These are phyloP conservation scores for Argyresthia albistria DNA, from an alignment of 2,888 invertebrate genomes.

Conservation along the genomic window DNA sequence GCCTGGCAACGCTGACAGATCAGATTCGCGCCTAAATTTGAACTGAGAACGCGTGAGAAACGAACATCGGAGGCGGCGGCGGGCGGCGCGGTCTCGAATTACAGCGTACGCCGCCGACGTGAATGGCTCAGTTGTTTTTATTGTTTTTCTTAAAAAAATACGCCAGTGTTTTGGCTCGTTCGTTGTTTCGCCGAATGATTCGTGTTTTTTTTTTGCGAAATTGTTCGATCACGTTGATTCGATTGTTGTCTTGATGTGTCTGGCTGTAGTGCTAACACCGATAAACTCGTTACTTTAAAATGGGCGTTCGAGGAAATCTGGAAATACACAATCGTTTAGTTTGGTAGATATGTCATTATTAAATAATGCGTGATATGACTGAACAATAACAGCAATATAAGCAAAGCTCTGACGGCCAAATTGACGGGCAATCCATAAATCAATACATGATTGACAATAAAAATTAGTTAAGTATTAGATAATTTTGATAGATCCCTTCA, in stretches of 20 bases:
- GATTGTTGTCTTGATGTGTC: background rate
- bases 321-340: too few species aligned
- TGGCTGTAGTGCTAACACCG: background rate
- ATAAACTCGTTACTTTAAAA: too few species aligned
- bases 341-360: too few species aligned
- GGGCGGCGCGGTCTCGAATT: constrained; percentile 34
- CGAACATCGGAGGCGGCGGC: constrained; percentile 27
- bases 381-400: too few species aligned
- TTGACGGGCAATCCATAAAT: too few species aligned
- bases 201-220: constrained; percentile 1
- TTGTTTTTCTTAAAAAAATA: constrained; percentile 13
- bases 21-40: constrained; percentile 52
- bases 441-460: too few species aligned
- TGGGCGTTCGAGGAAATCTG: too few species aligned
- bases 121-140: constrained; percentile 31
- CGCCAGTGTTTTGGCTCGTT: constrained; percentile 23
- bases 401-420: too few species aligned
- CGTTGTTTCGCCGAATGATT: constrained; percentile 4
- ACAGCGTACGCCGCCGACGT: constrained; percentile 37
- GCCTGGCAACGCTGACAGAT: constrained; percentile 21
- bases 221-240: constrained; percentile 2
- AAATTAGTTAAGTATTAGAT: too few species aligned
- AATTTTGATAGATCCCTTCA: too few species aligned
- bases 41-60: constrained; percentile 60
- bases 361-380: too few species aligned